These are phyloP conservation scores for Pammene aurita DNA, from an alignment of 2,888 invertebrate species.

Conservation along the genomic window DNA sequence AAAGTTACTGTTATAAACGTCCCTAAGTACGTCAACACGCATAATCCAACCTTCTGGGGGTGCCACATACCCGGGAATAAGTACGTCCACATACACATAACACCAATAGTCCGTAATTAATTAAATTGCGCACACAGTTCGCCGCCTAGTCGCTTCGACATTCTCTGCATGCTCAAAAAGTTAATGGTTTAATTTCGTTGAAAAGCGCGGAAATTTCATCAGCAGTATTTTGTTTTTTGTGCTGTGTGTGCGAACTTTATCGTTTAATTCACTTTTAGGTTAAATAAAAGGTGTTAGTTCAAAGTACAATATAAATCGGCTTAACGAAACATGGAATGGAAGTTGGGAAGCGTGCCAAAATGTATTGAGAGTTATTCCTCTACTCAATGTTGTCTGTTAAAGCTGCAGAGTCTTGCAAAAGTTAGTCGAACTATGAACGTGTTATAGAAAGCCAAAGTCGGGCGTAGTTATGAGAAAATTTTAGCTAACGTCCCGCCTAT, in stretches of 20 bases:
- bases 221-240: conserved; percentile 30
- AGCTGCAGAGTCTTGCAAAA: conserved; percentile 5
- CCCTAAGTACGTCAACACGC: neutral
- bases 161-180: conserved; percentile 41
- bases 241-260: conserved; percentile 5
- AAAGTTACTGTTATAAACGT: neutral
- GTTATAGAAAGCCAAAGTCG: conserved; percentile 21
- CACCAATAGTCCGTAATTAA: conserved; percentile 41
- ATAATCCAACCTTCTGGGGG: neutral
- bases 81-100: conserved; percentile 17
- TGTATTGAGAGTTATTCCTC: conserved; percentile 10
- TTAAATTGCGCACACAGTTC: conserved; percentile 40
- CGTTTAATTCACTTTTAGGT: conserved; percentile 10
- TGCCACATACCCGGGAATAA: conserved; percentile 8
- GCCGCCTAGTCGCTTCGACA: conserved; percentile 34
- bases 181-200: conserved; percentile 43
- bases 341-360: conserved; percentile 23
- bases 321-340: neutral
- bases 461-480: conserved; percentile 4
- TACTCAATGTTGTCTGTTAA: conserved; percentile 9
- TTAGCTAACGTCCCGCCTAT: neutral
- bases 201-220: conserved; percentile 36
- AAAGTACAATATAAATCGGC: neutral
- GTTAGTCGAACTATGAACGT: conserved; percentile 12
- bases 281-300: conserved; percentile 8